Percentiles rank a stretch among this genome's conserved stretches.
phyloP scores from a whole-genome alignment of 2,888 invertebrate genomes.

The Chrysolina haemoptera region DNA sequence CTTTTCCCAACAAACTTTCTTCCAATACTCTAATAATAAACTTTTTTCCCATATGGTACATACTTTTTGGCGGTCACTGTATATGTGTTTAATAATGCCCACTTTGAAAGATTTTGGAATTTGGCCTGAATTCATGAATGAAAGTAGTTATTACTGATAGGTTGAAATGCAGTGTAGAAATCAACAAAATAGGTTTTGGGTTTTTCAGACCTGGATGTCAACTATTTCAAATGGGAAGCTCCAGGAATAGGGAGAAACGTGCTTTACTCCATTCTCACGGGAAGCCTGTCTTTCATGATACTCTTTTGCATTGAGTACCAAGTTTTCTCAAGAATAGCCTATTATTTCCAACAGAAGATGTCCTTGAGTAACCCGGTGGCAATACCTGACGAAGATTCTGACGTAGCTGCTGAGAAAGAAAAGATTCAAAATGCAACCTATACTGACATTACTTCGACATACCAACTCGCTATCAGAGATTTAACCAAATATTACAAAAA shows the following conservation, averaged over 20 bases:
- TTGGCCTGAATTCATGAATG: no score
- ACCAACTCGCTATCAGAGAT: slow-evolving; percentile 76
- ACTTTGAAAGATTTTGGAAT: no score
- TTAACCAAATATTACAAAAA: slow-evolving; percentile 82
- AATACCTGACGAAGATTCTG: slow-evolving; percentile 67
- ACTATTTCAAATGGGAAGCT: slow-evolving; percentile 77
- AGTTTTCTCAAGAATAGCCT: slow-evolving; percentile 71
- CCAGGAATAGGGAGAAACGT: slow-evolving; percentile 83
- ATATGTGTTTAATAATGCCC: no score
- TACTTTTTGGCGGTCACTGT: no score
- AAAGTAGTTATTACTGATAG: no score
- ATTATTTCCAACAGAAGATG: slow-evolving; percentile 54
- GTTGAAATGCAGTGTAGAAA: no score
- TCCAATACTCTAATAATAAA: no score
- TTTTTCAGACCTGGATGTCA: slow-evolving; percentile 55
- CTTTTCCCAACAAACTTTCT: no score
- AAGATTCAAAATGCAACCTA: slow-evolving; percentile 69
- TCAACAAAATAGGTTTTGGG: no score
- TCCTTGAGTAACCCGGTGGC: slow-evolving; percentile 53
- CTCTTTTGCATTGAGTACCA: slow-evolving; percentile 79
- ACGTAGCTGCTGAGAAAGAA: slow-evolving; percentile 74
- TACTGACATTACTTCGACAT: slow-evolving; percentile 64
- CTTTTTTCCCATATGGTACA: no score
- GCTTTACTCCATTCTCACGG: slow-evolving; percentile 73
- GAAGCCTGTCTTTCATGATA: slow-evolving; percentile 74